Evolutionary conservation across 1,140 invertebrate genomes (phyloP).

Genomic region (Belonocnema kinseyi): DNA sequence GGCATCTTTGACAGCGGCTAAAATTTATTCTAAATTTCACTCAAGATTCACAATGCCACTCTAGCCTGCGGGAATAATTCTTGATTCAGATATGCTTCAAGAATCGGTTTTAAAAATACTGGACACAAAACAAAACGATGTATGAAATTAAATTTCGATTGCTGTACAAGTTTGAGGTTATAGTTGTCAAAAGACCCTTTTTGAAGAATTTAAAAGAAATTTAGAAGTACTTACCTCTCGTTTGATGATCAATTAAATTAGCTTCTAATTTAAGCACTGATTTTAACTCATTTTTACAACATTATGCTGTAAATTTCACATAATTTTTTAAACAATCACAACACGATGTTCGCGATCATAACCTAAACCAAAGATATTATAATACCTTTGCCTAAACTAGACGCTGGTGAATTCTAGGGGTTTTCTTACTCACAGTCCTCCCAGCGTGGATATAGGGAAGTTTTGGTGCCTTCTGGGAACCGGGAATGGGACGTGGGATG

Average conservation of each 20-base stretch:
- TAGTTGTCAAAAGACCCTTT: neutral
- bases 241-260: neutral
- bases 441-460: too few relatives aligned
- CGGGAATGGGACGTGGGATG: neutral
- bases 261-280: neutral
- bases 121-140: neutral
- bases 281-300: neutral
- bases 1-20: slow-evolving; percentile 1
- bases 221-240: neutral
- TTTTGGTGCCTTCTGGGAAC: neutral
- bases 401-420: neutral
- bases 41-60: neutral
- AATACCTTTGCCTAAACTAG: neutral
- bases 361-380: neutral
- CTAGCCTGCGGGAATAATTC: neutral
- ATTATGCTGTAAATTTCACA: slow-evolving; percentile 22
- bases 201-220: neutral
- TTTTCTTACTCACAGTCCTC: neutral
- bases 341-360: slow-evolving; percentile 7
- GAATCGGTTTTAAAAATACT: neutral
- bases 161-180: neutral
- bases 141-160: neutral
- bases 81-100: neutral
- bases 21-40: neutral
- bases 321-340: slow-evolving; percentile 12